Base-by-base conservation (phyloP, 2,888 invertebrate genomes). In the Polyommatus icarus region DNA sequence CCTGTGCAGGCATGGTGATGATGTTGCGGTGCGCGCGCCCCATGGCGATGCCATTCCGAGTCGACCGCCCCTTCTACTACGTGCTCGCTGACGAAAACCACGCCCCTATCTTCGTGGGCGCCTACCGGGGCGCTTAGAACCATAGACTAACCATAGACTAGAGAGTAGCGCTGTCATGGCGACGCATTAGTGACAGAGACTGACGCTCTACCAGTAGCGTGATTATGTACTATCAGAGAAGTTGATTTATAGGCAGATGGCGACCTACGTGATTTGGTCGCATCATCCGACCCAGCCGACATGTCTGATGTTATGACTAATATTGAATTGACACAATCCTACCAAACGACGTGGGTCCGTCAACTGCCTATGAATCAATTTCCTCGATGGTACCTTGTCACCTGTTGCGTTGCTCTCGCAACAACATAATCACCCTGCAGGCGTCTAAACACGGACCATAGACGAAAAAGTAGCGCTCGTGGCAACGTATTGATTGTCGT, bases 31-130 rank as follows among this genome's bases (percentile, higher is more conserved):
- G 91, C 84, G 88, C 88, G 77, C 85, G 81, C 29, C 84, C 82
- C 78, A 87, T 87, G 59, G 36, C 87, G 82, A 84, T 81, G 61
- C 78, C 78, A 79, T 92, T 94, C 90, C 80, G 76, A 79, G 94
- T 91, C 40, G 89, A 94, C 84, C 91, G 87, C n/a, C 90, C 94
- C 46, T 94, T 91, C 90, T 84, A 91, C 83, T 92, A 89, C 88
- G 76, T 88, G 80, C 87, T 91, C 80, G 76, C 83, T 75, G 87
- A 83, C 83, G 80, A 83, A 61, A 84, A 85, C 18, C 82, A 81
- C 79, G 80, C 85, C 78, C 81, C 87, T 57, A 83, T 89, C 79
- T 93, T 92, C 87, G 79, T 88, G 77, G 93, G 92, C 79, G 80
- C 83, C 80, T 90, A 86, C 84, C 86, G 85, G 79, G 88, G 85